Evolutionary conservation across 2,888 invertebrate species (phyloP), one percentile per base, ranked within the genome.

Genomic region (Congeria kusceri): DNA sequence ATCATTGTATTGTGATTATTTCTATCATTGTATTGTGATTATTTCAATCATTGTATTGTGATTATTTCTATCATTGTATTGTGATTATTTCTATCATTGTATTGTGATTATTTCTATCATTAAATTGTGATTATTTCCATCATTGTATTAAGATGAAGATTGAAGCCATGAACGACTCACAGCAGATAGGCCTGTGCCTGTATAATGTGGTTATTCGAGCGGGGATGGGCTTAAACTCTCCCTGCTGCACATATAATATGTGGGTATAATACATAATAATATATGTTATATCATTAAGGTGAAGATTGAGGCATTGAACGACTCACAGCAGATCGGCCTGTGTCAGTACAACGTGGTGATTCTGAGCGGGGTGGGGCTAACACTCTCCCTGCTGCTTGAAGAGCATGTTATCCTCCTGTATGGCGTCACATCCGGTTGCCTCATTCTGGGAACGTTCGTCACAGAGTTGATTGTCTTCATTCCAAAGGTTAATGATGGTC

Each of bases 401-500:
- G 66, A 77, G 18, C 61, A 83, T 15, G 77, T 80, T 18, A 64
- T 77, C 27, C 32, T 83, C n/a, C 56, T 75, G 53, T 84, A 80
- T 68, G 82, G 80, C 25, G 69, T 86, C 27, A 73, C 79, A n/a
- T 78, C 81, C 18, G 70, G 71, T 20, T 79, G 80, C 53, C 63
- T 83, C 32, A 46, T 86, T 56, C 63, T 84, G 23, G 85, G 84
- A 4, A 85, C 86, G 20, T 80, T 81, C 5, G 66, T 81, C 28
- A 86, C 85, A 25, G 76, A 78, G 66, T 47, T 80, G n/a, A 58
- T 84, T 11, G 67, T 86, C 7, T 85, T 86, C 27, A 46, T 82
- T 25, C 86, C 86, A 46, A 86, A 86, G 82, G 86, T 86, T n/a
- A n/a, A n/a, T n/a, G n/a, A n/a, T n/a, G n/a, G 9, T 13, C 15